Base-by-base conservation (phyloP, 23 tunicate species). In the Diplosoma virens region DNA sequence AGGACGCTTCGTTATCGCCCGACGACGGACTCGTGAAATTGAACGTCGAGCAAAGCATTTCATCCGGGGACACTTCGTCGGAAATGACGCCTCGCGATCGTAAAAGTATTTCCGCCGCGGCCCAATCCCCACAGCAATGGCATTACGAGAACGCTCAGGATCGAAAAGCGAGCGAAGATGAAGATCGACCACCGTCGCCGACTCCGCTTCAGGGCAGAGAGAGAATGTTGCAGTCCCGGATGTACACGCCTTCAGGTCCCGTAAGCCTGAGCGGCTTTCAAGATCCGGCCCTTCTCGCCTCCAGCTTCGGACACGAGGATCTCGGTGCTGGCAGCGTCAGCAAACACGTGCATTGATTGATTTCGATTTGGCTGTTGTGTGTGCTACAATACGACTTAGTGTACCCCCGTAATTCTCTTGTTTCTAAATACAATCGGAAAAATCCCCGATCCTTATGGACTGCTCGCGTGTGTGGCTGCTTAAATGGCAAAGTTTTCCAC, bases 131-230 rank as follows among this genome's bases (percentile, higher is more conserved):
- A 9, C 50, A 31, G 25, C 82, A 29, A 21, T 56, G 78, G 78
- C 55, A 36, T 25, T 81, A 45, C 32, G 35, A 27, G 7, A 27
- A 61, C 69, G 69, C 69, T 29, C 7, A 14, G 7, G 35, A 7
- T 28, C 69, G 31, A 22, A 79, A 59, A 59, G 78, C 70, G 6
- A 47, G 61, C 28, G 84, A 79, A 6, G 80, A 75, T 56, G 67
- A 59, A 59, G 79, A 81, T 46, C 58, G 58, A 71, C 86, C 86
- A 3, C 86, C 86, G 3, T 81, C 86, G 46, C 86, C 86, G 30
- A 81, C 72, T 6, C 86, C 79, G 20, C 26, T 59, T 7, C 71
- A 47, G 32, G 48, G 37, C 2, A 77, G 35, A 55, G 78, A 34
- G 5, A 29, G 47, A 30, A 7, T 71, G 4, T 0, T 81, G 50